Percentiles rank a stretch among this genome's conserved stretches.
phyloP scores from a whole-genome alignment of 2,113 vertebrate species.

The Tragelaphus imberbis region DNA sequence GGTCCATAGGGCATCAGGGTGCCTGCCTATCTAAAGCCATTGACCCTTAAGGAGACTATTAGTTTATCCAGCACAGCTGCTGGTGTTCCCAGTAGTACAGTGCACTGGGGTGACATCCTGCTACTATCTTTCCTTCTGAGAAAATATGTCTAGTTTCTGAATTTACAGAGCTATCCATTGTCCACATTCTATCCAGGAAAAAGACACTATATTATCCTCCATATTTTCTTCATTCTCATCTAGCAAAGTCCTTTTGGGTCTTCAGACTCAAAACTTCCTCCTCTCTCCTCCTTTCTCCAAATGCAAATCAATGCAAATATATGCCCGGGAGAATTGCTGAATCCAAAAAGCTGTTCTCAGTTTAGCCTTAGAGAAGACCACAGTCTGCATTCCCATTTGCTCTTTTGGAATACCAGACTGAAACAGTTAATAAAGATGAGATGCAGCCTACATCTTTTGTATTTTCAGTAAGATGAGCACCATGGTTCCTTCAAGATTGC shows the following conservation, averaged over 20 bases:
- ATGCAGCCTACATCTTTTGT: constrained; percentile 8
- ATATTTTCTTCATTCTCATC: neutral
- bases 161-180: neutral
- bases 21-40: neutral
- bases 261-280: neutral
- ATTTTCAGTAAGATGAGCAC: neutral
- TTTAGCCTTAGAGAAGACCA: constrained; percentile 11
- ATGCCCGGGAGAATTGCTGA: neutral
- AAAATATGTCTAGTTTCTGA: neutral
- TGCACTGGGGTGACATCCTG: neutral
- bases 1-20: too few species aligned
- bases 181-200: neutral
- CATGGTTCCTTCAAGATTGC: neutral
- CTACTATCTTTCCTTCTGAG: neutral
- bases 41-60: neutral
- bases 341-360: constrained; percentile 28
- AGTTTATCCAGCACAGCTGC: neutral
- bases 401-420: neutral
- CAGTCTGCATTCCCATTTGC: neutral
- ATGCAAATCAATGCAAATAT: constrained; percentile 33
- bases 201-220: neutral
- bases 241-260: neutral
- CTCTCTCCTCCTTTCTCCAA: neutral
- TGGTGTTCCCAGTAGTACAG: neutral
- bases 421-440: constrained; percentile 34